Base-by-base conservation (phyloP, 2,797 vertebrate genomes). In the Notolabrus celidotus region DNA sequence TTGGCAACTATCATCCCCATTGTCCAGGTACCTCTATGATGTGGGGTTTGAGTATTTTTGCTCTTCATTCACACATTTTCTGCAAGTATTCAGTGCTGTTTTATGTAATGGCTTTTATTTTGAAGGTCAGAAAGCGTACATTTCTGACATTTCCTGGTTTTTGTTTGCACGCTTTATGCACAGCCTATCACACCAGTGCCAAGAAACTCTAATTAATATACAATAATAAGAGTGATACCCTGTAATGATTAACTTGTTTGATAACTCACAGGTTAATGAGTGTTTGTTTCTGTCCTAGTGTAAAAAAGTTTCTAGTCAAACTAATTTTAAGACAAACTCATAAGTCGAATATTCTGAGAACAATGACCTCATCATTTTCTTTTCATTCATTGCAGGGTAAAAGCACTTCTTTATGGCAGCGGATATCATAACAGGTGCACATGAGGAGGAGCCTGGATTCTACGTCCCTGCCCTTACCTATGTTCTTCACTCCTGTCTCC, bases 101-200 rank as follows among this genome's bases (percentile, higher is more conserved):
- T 54, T 22, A 19, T 0, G 31, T 20, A 5, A 11, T 1, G 0
- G 33, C 31, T 68, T 45, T 83, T 83, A 87, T 70, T 83, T 43
- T 81, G 85, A 79, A 83, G 17, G 12, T 3, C 5, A 10, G 15
- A 4, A 16, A 22, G n/a, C n/a, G n/a, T 4, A 12, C 1, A 27
- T 1, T 23, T 36, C 39, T 27, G 10, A 2, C 3, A 19, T 9
- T 39, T 66, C 31, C n/a, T 1, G n/a, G 0, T 0, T 42, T 0
- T 43, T 51, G n/a, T n/a, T n/a, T n/a, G n/a, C n/a, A n/a, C n/a
- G n/a, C n/a, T n/a, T n/a, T n/a, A n/a, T n/a, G n/a, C n/a, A n/a
- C n/a, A n/a, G n/a, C n/a, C n/a, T n/a, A n/a, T n/a, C n/a, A n/a
- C n/a, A n/a, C n/a, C n/a, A n/a, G n/a, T 1, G 2, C 9, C 0